These are phyloP conservation scores for Oegoconia quadripuncta DNA, from an alignment of 2,888 invertebrate species.

Conservation along the genomic window DNA sequence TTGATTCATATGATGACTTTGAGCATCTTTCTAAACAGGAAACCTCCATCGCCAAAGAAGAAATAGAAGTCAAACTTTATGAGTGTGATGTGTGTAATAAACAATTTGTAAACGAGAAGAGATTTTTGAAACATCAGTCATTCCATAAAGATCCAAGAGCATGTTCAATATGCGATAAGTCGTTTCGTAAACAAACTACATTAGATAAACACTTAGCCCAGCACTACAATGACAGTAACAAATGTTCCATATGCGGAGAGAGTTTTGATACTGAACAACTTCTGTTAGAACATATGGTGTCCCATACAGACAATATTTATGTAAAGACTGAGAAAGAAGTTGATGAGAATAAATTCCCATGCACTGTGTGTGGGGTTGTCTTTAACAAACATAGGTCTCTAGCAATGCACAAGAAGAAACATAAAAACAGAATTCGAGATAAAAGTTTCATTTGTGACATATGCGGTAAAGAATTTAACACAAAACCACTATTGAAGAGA, in stretches of 20 bases:
- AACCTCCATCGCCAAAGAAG: slow-evolving; percentile 24
- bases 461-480: slow-evolving; percentile 63
- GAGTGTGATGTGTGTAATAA: slow-evolving; percentile 68
- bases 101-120: slow-evolving; percentile 60
- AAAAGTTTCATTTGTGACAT: slow-evolving; percentile 59
- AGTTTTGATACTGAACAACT: slow-evolving; percentile 26
- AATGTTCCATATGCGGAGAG: slow-evolving; percentile 30
- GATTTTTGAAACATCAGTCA: slow-evolving; percentile 65
- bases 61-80: slow-evolving; percentile 29
- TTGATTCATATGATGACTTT: slow-evolving; percentile 25
- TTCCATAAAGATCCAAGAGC: slow-evolving; percentile 45
- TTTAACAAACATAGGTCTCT: slow-evolving; percentile 75
- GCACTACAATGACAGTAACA: slow-evolving; percentile 29
- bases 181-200: slow-evolving; percentile 39
- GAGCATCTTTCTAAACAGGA: too few species aligned
- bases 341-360: slow-evolving; percentile 44
- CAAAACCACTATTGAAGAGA: slow-evolving; percentile 58
- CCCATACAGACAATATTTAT: slow-evolving; percentile 22
- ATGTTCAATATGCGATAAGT: slow-evolving; percentile 49
- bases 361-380: slow-evolving; percentile 71
- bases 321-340: slow-evolving; percentile 34
- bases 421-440: slow-evolving; percentile 38
- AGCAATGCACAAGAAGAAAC: slow-evolving; percentile 53
- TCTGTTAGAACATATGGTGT: slow-evolving; percentile 29
- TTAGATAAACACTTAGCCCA: slow-evolving; percentile 53